These are phyloP conservation scores for Electrona antarctica DNA, from an alignment of 2,113 vertebrate genomes.

Conservation along the genomic window DNA sequence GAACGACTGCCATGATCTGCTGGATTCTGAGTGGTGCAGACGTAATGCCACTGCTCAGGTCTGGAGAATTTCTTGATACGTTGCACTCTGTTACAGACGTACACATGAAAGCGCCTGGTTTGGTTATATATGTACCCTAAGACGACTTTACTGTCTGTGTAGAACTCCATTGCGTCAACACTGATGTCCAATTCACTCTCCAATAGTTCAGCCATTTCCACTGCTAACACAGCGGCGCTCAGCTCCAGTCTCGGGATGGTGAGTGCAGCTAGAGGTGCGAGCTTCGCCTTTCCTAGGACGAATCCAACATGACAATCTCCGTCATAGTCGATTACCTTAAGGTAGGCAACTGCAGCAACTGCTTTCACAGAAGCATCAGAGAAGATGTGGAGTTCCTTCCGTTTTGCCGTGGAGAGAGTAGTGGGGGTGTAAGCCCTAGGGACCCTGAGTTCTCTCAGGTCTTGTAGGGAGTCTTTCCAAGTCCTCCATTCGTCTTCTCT, in stretches of 20 bases:
- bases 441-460: neutral
- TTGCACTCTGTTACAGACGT: no score
- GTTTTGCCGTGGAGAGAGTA: neutral
- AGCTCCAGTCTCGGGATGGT: neutral
- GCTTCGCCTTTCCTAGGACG: slow-evolving; percentile 2
- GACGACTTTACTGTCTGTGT: no score
- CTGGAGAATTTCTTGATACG: no score
- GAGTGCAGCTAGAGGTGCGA: neutral
- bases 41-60: no score
- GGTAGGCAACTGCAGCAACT: slow-evolving; percentile 17
- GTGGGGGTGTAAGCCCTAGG: neutral
- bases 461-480: neutral
- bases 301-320: slow-evolving; percentile 4
- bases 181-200: no score
- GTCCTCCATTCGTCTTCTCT: neutral
- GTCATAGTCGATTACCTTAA: neutral
- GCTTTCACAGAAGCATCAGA: slow-evolving; percentile 18
- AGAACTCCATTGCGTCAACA: no score
- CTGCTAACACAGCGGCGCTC: no score
- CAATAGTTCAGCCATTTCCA: no score
- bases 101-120: no score
- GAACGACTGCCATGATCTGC: no score
- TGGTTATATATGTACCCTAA: no score
- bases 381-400: slow-evolving; percentile 1
- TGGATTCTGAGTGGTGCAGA: no score